phyloP scores from a whole-genome alignment of 2,113 vertebrate genomes.

The Stictonetta naevosa region DNA sequence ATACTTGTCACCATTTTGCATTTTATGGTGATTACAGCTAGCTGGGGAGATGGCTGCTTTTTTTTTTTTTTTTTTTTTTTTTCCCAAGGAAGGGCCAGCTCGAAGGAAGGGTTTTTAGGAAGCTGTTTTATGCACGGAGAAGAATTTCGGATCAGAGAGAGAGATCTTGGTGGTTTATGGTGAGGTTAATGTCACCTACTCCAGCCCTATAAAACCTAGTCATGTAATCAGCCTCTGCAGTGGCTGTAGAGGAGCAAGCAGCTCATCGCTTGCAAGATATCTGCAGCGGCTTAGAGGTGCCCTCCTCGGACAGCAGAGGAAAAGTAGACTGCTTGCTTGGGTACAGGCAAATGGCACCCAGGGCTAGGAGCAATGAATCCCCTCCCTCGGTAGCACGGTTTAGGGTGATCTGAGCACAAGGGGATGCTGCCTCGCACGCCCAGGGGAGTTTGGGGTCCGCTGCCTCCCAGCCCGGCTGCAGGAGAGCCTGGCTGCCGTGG shows the following conservation, averaged over 20 bases:
- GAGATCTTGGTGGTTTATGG: not conserved
- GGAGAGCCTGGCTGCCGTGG: not conserved
- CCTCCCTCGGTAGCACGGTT: rapidly evolving
- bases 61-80: not conserved
- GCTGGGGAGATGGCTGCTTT: not conserved
- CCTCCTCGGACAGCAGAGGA: not conserved
- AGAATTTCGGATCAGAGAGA: not conserved
- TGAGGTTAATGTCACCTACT: conserved; percentile 4
- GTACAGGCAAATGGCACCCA: not conserved
- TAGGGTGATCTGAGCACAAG: not conserved
- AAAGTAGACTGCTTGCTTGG: not conserved
- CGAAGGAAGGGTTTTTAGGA: not conserved
- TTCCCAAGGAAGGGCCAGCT: not conserved
- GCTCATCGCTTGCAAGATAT: not conserved
- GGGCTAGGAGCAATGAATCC: not conserved
- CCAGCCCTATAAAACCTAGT: not conserved
- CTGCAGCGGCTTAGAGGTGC: not conserved
- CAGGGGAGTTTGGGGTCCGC: not conserved
- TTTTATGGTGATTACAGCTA: not conserved
- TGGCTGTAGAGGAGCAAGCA: not conserved
- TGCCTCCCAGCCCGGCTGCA: not conserved
- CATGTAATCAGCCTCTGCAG: not conserved
- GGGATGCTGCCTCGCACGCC: too few relatives aligned
- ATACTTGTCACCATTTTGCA: not conserved
- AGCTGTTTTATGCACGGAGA: not conserved